Evolutionary conservation across 1,140 invertebrate species (phyloP).

Genomic region (Philotrypesis tridentata): DNA sequence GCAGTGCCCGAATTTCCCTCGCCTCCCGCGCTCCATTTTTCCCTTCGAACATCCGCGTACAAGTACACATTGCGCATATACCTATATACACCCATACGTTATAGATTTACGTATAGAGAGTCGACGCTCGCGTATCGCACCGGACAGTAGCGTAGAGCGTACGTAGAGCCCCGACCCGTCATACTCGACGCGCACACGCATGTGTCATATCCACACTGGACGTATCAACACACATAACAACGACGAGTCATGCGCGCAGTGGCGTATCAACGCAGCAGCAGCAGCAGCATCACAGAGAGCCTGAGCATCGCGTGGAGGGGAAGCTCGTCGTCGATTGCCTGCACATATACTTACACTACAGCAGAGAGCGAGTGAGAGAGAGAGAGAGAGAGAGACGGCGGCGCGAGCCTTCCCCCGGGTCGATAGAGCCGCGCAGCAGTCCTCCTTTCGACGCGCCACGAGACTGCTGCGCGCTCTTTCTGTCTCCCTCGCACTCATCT

Average conservation of each 20-base stretch:
- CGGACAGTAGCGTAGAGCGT: no score
- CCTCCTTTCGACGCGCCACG: constrained; percentile 36
- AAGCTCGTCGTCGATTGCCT: background rate
- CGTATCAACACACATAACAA: background rate
- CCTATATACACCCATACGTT: no score
- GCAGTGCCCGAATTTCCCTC: no score
- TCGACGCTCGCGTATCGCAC: no score
- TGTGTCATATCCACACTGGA: background rate
- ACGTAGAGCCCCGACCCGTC: no score
- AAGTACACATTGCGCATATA: no score
- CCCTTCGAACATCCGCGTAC: no score
- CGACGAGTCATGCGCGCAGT: background rate
- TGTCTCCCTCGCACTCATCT: constrained; percentile 12
- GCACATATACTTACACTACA: background rate
- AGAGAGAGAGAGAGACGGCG: no score
- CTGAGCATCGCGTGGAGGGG: background rate
- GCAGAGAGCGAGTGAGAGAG: no score
- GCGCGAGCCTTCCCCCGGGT: constrained; percentile 39
- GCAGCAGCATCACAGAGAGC: background rate
- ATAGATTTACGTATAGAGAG: no score
- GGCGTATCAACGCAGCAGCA: background rate
- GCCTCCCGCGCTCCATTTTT: no score
- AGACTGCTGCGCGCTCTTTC: constrained; percentile 33
- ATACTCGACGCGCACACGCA: background rate
- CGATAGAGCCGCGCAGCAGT: constrained; percentile 47